These are phyloP conservation scores for Elysia chlorotica DNA, from an alignment of 1,140 invertebrate genomes.

Conservation along the genomic window DNA sequence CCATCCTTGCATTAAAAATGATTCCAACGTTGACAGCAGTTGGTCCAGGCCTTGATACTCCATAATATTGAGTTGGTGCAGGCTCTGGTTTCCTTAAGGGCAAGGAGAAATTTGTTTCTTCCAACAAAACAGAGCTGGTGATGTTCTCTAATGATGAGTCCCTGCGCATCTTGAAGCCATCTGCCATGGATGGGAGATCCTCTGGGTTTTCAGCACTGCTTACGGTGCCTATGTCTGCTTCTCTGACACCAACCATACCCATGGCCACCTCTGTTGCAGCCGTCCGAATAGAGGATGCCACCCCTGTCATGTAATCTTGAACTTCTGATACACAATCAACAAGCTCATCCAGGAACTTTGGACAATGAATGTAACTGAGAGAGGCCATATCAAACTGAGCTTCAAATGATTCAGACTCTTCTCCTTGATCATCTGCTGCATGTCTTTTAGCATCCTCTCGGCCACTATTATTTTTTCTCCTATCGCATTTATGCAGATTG, in stretches of 20 bases:
- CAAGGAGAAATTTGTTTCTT: constrained; percentile 8
- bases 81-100: background rate
- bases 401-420: no score
- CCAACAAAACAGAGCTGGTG: constrained; percentile 26
- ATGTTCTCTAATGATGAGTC: constrained; percentile 31
- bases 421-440: no score
- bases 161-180: constrained; percentile 6
- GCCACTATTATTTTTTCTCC: no score
- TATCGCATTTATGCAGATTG: no score
- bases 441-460: no score
- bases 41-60: background rate
- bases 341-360: constrained; percentile 83
- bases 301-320: constrained; percentile 72
- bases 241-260: constrained; percentile 71
- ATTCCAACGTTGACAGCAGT: constrained; percentile 32
- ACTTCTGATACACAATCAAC: constrained; percentile 78
- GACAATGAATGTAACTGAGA: constrained; percentile 91
- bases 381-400: constrained; percentile 82
- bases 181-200: background rate
- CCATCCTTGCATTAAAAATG: constrained; percentile 73
- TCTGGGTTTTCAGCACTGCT: background rate
- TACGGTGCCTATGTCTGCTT: background rate
- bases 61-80: no score
- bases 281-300: constrained; percentile 80
- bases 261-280: constrained; percentile 93